Percentiles rank a stretch among this genome's conserved stretches.
Evolutionary conservation across 2,797 vertebrate species (phyloP).

Genomic region (Fundulus diaphanus): DNA sequence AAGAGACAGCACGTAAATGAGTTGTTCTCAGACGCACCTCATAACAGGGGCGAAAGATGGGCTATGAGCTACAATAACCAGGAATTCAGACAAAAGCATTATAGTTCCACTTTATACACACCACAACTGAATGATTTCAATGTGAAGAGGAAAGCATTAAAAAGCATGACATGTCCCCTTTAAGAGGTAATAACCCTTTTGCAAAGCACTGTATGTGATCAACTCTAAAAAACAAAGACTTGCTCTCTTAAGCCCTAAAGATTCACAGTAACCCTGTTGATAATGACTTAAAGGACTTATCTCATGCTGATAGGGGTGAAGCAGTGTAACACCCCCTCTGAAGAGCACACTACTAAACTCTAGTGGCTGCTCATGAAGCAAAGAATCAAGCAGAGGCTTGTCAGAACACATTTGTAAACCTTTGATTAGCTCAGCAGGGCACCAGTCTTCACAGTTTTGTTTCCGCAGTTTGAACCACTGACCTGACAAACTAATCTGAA

Average conservation of each 20-base stretch:
- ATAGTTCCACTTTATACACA: too few species aligned
- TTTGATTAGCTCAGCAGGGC: constrained; percentile 31
- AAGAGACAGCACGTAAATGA: too few species aligned
- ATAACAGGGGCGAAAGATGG: too few species aligned
- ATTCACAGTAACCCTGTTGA: constrained; percentile 7
- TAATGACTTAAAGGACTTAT: constrained; percentile 19
- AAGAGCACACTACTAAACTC: constrained; percentile 19
- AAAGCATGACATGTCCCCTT: too few species aligned
- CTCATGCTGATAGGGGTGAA: constrained; percentile 27
- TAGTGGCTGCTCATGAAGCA: constrained; percentile 25
- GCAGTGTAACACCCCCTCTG: constrained; percentile 18
- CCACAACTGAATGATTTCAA: too few species aligned
- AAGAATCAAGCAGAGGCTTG: constrained; percentile 32
- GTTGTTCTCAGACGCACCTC: too few species aligned
- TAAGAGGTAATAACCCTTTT: neutral
- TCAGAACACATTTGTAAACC: constrained; percentile 40
- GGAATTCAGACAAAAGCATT: too few species aligned
- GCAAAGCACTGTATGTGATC: constrained; percentile 14
- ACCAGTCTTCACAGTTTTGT: constrained; percentile 14
- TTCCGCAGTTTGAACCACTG: constrained; percentile 23
- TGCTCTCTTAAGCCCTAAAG: neutral
- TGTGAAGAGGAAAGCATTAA: neutral
- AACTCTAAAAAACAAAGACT: constrained; percentile 11
- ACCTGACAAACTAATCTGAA: constrained; percentile 12
- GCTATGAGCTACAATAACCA: too few species aligned